These are phyloP conservation scores for Embiotoca jacksoni DNA, from an alignment of 2,113 vertebrate species.

Conservation along the genomic window DNA sequence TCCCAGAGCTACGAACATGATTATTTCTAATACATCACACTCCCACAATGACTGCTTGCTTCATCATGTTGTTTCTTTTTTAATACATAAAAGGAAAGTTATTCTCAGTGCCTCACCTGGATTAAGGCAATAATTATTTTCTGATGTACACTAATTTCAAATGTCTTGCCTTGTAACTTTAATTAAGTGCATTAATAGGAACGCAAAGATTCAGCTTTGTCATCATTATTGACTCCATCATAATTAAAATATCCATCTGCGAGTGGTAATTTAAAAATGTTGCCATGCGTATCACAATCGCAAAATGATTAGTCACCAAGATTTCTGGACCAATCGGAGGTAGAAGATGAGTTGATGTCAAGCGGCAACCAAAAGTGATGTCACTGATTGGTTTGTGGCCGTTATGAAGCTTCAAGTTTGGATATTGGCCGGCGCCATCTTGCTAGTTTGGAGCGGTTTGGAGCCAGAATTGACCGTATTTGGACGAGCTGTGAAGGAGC, in stretches of 20 bases:
- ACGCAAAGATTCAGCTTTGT: conserved; percentile 52
- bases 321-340: conserved; percentile 36
- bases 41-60: conserved; percentile 30
- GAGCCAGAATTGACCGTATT: too few relatives aligned
- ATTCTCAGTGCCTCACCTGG: background rate
- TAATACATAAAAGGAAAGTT: conserved; percentile 23
- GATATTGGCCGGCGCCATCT: too few relatives aligned
- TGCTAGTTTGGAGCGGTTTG: too few relatives aligned
- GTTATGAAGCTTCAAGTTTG: too few relatives aligned
- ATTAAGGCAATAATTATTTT: conserved; percentile 12
- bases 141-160: conserved; percentile 52
- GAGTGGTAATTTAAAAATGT: conserved; percentile 79
- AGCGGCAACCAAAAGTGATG: too few relatives aligned
- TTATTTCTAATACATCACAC: background rate
- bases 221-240: conserved; percentile 75
- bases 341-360: conserved; percentile 17
- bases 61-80: conserved; percentile 33
- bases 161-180: conserved; percentile 61
- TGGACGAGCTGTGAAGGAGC: too few relatives aligned
- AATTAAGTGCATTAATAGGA: conserved; percentile 68
- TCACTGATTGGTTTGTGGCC: conserved; percentile 9
- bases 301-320: conserved; percentile 32
- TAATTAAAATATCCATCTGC: conserved; percentile 82
- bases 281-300: conserved; percentile 66
- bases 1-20: background rate